Conservation (phyloP, 1,140 invertebrate species). For the Coptotermes formosanus region DNA sequence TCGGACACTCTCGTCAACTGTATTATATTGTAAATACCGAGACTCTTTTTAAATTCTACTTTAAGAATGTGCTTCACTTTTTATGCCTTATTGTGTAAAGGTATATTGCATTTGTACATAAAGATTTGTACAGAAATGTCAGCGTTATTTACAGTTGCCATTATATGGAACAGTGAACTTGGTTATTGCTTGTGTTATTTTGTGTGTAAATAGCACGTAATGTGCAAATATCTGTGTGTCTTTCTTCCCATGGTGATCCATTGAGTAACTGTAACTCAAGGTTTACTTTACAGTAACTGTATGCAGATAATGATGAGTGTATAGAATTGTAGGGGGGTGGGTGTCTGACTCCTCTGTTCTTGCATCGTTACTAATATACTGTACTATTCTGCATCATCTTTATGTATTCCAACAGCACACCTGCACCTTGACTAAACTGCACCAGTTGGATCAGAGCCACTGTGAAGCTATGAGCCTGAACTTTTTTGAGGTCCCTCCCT, state of each 20-base stretch:
- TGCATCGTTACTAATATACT: no score
- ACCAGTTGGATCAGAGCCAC: no score
- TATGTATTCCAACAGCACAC: no score
- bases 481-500: no score
- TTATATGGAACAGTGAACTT: background rate
- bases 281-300: background rate
- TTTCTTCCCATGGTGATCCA: background rate
- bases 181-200: background rate
- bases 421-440: no score
- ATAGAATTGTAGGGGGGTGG: no score
- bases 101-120: background rate
- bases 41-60: background rate
- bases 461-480: no score
- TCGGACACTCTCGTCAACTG: background rate
- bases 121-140: background rate
- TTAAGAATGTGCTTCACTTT: background rate
- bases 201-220: background rate
- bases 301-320: background rate
- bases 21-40: conserved; percentile 25
- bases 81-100: background rate
- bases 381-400: no score
- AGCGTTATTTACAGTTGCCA: background rate
- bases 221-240: background rate
- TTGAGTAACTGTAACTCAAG: background rate
- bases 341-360: no score